Percentiles rank a stretch among this genome's conserved stretches.
phyloP scores from a whole-genome alignment of 2,888 invertebrate species.

The Drosophila subquinaria region DNA sequence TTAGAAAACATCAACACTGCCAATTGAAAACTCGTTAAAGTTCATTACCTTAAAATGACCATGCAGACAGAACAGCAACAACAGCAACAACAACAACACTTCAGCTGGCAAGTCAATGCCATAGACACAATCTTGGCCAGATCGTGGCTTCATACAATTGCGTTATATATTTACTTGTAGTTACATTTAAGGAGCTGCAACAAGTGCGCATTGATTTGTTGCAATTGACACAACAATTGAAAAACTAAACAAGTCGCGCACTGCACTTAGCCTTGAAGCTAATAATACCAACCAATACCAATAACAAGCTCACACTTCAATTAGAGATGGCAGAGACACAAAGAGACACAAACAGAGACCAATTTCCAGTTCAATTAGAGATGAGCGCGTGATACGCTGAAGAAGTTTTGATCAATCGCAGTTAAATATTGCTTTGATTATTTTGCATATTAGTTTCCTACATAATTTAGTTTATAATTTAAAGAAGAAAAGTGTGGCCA shows the following conservation, averaged over 20 bases:
- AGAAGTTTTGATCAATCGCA: no score
- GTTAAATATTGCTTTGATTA: not conserved
- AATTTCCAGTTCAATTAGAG: conserved; percentile 4
- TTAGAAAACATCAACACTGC: conserved; percentile 73
- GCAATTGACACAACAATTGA: conserved; percentile 80
- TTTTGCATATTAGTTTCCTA: not conserved
- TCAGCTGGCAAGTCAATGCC: conserved; percentile 45
- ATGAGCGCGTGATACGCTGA: conserved; percentile 2
- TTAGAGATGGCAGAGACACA: conserved; percentile 10
- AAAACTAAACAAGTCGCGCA: conserved; percentile 47
- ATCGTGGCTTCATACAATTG: conserved; percentile 34
- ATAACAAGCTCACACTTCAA: conserved; percentile 23
- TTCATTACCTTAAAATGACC: conserved; percentile 74
- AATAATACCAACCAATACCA: conserved; percentile 45
- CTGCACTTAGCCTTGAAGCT: conserved; percentile 74
- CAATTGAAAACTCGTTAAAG: conserved; percentile 79
- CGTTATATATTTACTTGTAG: conserved; percentile 9
- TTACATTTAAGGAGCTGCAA: conserved; percentile 68
- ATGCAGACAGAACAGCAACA: conserved; percentile 37
- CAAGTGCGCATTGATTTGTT: conserved; percentile 63
- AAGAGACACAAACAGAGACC: not conserved
- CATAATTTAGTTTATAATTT: not conserved
- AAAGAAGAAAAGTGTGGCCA: no score
- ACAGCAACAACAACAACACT: conserved; percentile 8
- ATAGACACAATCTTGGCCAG: conserved; percentile 46